Evolutionary conservation across 2,797 vertebrate genomes (phyloP).

Genomic region (Melanotaenia maccullochi): DNA sequence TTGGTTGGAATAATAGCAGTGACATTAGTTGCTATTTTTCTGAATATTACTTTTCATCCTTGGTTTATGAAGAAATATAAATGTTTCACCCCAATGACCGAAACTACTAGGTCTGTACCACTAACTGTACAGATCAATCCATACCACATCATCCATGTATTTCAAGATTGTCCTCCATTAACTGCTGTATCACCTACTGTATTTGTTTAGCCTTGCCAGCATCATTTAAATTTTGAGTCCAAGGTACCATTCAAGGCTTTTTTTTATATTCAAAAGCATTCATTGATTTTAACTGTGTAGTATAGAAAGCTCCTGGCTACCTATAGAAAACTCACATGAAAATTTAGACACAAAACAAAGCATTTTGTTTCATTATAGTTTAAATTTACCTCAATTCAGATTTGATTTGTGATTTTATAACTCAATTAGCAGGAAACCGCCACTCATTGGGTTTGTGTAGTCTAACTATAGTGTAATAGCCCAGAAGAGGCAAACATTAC

Average conservation of each 20-base stretch:
- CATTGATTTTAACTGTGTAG: constrained; percentile 43
- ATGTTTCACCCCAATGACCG: constrained; percentile 39
- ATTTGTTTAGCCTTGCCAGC: constrained; percentile 42
- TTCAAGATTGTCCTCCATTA: constrained; percentile 38
- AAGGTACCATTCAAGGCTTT: constrained; percentile 19
- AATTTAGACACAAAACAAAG: constrained; percentile 32
- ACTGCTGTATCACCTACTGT: constrained; percentile 29
- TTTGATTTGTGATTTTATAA: constrained; percentile 42
- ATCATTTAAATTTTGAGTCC: constrained; percentile 48
- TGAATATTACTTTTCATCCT: constrained; percentile 31
- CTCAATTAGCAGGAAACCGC: constrained; percentile 35
- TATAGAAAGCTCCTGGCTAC: constrained; percentile 47
- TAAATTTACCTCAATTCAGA: constrained; percentile 28
- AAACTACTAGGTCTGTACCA: constrained; percentile 49
- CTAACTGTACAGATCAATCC: constrained; percentile 50
- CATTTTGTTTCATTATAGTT: constrained; percentile 37
- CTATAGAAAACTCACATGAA: constrained; percentile 34
- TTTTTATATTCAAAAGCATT: too few species aligned
- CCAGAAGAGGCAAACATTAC: constrained; percentile 51
- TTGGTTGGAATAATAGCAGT: constrained; percentile 6
- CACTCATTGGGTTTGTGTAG: constrained; percentile 37
- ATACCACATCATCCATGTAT: constrained; percentile 39
- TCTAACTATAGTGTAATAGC: constrained; percentile 49
- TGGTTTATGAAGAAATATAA: constrained; percentile 36
- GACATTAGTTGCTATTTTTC: constrained; percentile 21